Base-by-base conservation (phyloP, 2,888 invertebrate species). In the Penaeus monodon region DNA sequence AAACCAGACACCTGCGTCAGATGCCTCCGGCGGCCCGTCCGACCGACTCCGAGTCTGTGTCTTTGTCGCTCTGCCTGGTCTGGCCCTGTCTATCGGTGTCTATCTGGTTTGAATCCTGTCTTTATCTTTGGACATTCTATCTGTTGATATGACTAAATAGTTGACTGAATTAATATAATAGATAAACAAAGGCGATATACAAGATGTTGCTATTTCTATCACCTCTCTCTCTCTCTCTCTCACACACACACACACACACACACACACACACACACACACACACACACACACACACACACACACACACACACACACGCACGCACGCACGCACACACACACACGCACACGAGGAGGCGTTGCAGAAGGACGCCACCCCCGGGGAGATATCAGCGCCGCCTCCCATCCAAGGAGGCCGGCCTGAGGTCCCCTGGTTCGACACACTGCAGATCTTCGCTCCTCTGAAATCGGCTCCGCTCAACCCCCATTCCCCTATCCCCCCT, bases 151-250 rank as follows among this genome's bases (percentile, higher is more conserved):
- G 8, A 8, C 44, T 0, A 10, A 44, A 44, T 10, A 10, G 1
- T 0, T 6, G 44, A 44, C 10, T 44, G 44, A 7, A 8, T 44
- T 8, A 44, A 8, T 44, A 10, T 12, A 38, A 38, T 6, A 38
- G 1, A 38, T 38, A 6, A 38, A 38, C 33, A 38, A 38, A 38
- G 33, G 33, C 33, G 33, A 3, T 6, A 38, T 38, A 2, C 33
- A 38, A 38, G 33, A 38, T 38, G 33, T 44, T 24, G 8, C 20
- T 14, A 24, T 17, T 24, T 57, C 77, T 24, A 8, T 44, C 24
- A 22, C n/a, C 22, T n/a, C 77, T 77, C 44, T 77, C 57, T 77
- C 77, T 22, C 57, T 49, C 57, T 49, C 77, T 77, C 77, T 49
- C 77, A 44, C 38, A 44, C 38, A 44, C 38, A 44, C 38, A 44